Conservation (phyloP, 2,888 invertebrate species). For the Protula sp. region DNA sequence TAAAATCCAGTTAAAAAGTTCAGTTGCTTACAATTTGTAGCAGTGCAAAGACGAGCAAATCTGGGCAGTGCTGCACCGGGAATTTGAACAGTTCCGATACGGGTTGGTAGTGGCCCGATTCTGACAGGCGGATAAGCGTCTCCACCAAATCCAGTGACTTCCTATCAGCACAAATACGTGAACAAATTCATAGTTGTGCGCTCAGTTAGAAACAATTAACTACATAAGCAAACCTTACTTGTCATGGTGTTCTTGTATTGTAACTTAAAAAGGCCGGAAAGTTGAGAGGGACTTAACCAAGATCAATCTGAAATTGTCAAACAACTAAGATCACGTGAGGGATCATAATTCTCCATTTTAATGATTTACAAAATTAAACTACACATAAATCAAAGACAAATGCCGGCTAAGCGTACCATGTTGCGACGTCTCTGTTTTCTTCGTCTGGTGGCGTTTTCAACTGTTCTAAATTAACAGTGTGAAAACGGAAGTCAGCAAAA, state of each 20-base stretch:
- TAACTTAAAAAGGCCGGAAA: too few species aligned
- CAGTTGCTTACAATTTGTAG: conserved; percentile 69
- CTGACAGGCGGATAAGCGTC: conserved; percentile 77
- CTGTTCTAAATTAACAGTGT: conserved; percentile 78
- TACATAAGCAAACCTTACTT: too few species aligned
- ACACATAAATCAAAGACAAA: too few species aligned
- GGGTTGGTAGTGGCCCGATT: conserved; percentile 75
- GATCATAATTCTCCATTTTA: too few species aligned
- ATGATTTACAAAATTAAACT: too few species aligned
- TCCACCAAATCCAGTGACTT: conserved; percentile 88
- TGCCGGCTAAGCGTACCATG: conserved; percentile 72
- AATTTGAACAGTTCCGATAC: conserved; percentile 86
- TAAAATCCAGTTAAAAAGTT: too few species aligned
- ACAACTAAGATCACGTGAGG: too few species aligned
- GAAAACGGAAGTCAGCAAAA: conserved; percentile 85
- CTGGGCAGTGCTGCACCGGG: conserved; percentile 89
- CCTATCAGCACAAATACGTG: conserved; percentile 44
- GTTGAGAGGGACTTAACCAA: too few species aligned
- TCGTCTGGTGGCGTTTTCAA: conserved; percentile 91
- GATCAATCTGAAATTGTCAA: too few species aligned
- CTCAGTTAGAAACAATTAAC: too few species aligned
- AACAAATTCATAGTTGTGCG: conserved; percentile 1
- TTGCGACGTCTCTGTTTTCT: conserved; percentile 86
- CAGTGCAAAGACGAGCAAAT: conserved; percentile 81
- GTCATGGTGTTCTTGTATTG: too few species aligned